These are phyloP conservation scores for Pteria penguin DNA, from an alignment of 2,888 invertebrate genomes.

Conservation along the genomic window DNA sequence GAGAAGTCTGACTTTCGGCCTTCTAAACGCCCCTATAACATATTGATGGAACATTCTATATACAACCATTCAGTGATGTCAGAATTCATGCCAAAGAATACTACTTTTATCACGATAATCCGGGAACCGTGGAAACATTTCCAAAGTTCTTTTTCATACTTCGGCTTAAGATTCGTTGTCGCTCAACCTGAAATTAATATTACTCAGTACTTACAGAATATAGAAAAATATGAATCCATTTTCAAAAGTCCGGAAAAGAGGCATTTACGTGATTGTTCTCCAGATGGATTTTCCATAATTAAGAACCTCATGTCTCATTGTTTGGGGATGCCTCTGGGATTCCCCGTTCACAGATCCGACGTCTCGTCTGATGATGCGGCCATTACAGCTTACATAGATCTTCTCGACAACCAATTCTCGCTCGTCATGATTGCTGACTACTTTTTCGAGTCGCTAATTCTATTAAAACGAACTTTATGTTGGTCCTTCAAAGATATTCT, in stretches of 20 bases:
- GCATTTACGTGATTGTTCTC: conserved; percentile 66
- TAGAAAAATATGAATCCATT: conserved; percentile 69
- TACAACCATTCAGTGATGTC: conserved; percentile 69
- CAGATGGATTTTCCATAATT: conserved; percentile 73
- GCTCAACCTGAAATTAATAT: conserved; percentile 57
- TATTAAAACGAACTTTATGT: conserved; percentile 75
- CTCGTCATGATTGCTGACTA: conserved; percentile 77
- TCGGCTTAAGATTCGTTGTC: conserved; percentile 64
- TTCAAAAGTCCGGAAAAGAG: conserved; percentile 61
- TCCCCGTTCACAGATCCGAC: conserved; percentile 62
- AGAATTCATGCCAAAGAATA: conserved; percentile 69
- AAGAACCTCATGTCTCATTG: conserved; percentile 75
- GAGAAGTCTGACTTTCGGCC: conserved; percentile 67
- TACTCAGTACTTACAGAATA: conserved; percentile 67
- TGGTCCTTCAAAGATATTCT: conserved; percentile 78
- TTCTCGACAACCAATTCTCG: conserved; percentile 67
- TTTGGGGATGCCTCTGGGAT: conserved; percentile 76
- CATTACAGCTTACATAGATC: conserved; percentile 58
- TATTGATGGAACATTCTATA: conserved; percentile 76
- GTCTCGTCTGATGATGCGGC: conserved; percentile 50
- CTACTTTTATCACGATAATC: conserved; percentile 72
- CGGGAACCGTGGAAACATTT: conserved; percentile 75
- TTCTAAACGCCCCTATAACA: conserved; percentile 65
- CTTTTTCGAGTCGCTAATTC: conserved; percentile 76
- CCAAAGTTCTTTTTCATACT: conserved; percentile 75